Evolutionary conservation across 1,140 invertebrate genomes (phyloP), one percentile per base, ranked within the genome.

Genomic region (Cheumatopsyche charites): DNA sequence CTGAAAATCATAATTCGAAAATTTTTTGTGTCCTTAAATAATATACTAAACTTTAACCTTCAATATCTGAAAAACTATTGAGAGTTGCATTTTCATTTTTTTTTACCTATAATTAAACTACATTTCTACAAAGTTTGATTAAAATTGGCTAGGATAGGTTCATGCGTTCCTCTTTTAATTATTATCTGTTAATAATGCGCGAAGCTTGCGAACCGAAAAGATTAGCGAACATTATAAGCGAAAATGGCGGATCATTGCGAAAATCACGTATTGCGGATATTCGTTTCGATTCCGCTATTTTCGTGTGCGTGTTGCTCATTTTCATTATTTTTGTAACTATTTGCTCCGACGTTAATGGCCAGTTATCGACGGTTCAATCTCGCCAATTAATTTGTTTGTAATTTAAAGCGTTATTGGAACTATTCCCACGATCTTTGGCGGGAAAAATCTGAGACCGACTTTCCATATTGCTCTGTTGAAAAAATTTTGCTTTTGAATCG

Each of bases 321-420:
- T 47, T 47, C 4, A 5, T 42, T 42, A n/a, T 45, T 45, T 45
- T 45, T 45, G 43, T 15, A 3, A 12, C 47, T 52, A 15, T 52
- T 25, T 25, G 25, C 55, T 9, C n/a, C 17, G 9, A 58, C 25
- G 25, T 25, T 25, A 58, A n/a, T 19, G 55, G 55, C 21, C n/a
- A 52, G 47, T 52, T 52, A 58, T 58, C 55, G n/a, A 58, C 55
- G 23, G 55, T 58, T 58, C 7, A 12, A 58, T 58, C 55, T 58
- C 21, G 7, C 1, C 55, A 25, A 58, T 58, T 58, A 58, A 58
- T 58, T 58, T 58, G 25, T 58, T 26, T 58, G 55, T 26, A 25
- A 58, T 58, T 58, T 58, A 58, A 58, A 58, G 11, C 23, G 55
- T 58, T 58, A 58, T 58, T 58, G 25, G 23, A 58, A 11, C n/a